Base-by-base conservation (phyloP, 2,797 vertebrate species). In the Champsocephalus gunnari region DNA sequence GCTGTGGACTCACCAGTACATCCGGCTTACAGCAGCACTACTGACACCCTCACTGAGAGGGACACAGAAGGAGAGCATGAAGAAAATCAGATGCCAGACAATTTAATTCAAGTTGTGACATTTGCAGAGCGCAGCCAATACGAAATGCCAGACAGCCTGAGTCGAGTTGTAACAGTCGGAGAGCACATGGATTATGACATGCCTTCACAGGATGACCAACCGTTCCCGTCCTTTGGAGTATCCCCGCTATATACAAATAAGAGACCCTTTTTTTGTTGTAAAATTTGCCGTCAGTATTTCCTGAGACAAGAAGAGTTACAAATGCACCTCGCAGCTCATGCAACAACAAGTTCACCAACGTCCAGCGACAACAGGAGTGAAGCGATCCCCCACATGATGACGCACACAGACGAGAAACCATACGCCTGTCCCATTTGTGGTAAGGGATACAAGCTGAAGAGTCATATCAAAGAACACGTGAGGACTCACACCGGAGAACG, bases 401-500 rank as follows among this genome's bases (percentile, higher is more conserved):
- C 66, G 0, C 76, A 77, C 62, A 43, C 54, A 0, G 24, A 7
- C 0, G 70, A 80, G 66, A 82, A 59, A 53, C 53, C 54, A 0
- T 74, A 48, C 1, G 9, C 11, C 34, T 77, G 70, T 56, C 41
- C 49, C 2, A 19, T 66, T 49, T 86, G 74, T 8, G 67, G 66
- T 0, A 74, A 75, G 12, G 4, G 41, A 12, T 82, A 77, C 71
- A 80, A 66, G 50, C 21, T 67, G 43, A 78, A 79, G 32, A 14
- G 57, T 1, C 75, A 75, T 1, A 7, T 80, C 1, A 75, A 75
- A 14, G 68, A 81, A 13, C 72, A 80, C 1, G 21, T 69, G 0
- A 57, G 84, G 69, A 76, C 66, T 48, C 78, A 76, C 69, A 71
- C 84, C 1, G 75, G 70, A 13, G 81, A 81, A 28, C 79, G 73